Evolutionary conservation across 2,113 vertebrate genomes (phyloP), one percentile per base, ranked within the genome.

Genomic region (Mormyrus iriodes): DNA sequence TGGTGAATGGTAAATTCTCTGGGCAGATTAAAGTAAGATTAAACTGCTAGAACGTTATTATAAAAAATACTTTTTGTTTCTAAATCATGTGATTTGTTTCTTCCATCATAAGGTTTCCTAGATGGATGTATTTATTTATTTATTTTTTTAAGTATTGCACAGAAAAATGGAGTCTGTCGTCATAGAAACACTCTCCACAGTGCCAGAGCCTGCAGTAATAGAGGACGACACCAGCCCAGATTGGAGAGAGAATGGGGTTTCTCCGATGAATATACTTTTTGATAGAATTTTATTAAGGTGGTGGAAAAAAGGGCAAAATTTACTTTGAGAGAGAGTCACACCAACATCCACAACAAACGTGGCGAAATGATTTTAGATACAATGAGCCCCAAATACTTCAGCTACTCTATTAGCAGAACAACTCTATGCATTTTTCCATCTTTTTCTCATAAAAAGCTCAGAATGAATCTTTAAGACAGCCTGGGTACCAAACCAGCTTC

Each of bases 181-280:
- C 85, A 86, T 86, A 86, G 51, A 86, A 55, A 86, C 85, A 21
- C 85, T 35, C 85, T 35, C 46, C 84, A 52, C n/a, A 55, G 1
- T 6, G 21, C 9, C 7, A 86, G 51, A 15, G 15, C 49, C 85
- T 15, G n/a, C 49, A 86, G n/a, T 46, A 39, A 53, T 17, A 86
- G 85, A 86, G 85, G 31, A 86, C 13, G 15, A 86, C 27, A 86
- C 51, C 24, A 6, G 10, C 83, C 44, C n/a, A 85, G 7, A 85
- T 55, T 35, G 31, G 61, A 12, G 49, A 35, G 27, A 7, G n/a
- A 55, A 53, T 4, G n/a, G 2, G n/a, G 48, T 13, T 35, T 35
- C 85, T 86, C 19, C 48, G 44, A 84, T 86, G 48, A 48, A 86
- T 52, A 86, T 24, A 53, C 51, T 55, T 35, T 86, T 27, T 51